A percentile compares a stretch with the other conserved stretches of the same genome.
Evolutionary conservation across 2,888 invertebrate genomes (phyloP).

Genomic region (Griposia aprilina): DNA sequence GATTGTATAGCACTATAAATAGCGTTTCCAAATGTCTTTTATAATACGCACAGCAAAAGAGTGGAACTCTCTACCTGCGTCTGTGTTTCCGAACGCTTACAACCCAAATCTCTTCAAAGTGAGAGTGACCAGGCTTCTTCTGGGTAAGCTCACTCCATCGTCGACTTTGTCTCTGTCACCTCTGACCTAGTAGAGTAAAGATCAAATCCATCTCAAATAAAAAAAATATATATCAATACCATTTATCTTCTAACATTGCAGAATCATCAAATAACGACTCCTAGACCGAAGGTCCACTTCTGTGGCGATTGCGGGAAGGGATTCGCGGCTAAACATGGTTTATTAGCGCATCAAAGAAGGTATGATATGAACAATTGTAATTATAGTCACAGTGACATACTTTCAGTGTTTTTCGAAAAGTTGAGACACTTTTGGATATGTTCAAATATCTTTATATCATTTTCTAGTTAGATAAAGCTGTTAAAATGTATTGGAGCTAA

Average conservation of each 20-base stretch:
- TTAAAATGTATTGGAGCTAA: not conserved
- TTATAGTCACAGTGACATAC: not conserved
- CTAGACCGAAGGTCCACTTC: conserved; percentile 94
- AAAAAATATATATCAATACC: not conserved
- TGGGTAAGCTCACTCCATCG: too few species aligned
- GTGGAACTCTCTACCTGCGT: too few species aligned
- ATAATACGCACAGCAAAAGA: too few species aligned
- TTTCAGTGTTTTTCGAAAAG: not conserved
- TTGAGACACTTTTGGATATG: not conserved
- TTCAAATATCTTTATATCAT: not conserved
- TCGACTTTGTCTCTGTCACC: too few species aligned
- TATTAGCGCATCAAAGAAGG: conserved; percentile 94
- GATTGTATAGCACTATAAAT: too few species aligned
- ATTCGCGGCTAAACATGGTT: conserved; percentile 95
- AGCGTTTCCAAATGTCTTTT: too few species aligned
- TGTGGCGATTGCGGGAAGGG: conserved; percentile 95
- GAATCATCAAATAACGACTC: conserved; percentile 84
- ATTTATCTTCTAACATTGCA: conserved; percentile 28
- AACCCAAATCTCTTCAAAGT: too few species aligned
- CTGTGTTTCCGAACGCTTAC: too few species aligned
- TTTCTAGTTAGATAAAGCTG: not conserved
- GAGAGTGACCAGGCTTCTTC: too few species aligned
- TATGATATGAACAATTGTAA: conserved; percentile 53
- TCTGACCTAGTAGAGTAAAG: too few species aligned
- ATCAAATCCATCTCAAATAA: too few species aligned